These are phyloP conservation scores for Graphium colonna DNA, from an alignment of 2,888 invertebrate genomes.

Conservation along the genomic window DNA sequence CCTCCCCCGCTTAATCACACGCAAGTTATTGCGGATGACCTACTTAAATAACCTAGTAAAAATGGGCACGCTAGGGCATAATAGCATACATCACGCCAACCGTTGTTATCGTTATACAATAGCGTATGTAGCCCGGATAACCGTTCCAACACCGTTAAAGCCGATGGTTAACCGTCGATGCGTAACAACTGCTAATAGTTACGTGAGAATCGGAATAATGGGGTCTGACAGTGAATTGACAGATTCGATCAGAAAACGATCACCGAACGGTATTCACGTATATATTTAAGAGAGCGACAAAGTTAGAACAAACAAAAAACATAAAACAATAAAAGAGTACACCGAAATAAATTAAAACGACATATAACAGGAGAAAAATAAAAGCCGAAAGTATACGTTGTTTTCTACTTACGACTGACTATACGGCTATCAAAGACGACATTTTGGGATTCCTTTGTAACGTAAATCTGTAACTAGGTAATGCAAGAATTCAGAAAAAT, in stretches of 20 bases:
- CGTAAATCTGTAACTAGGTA: too few relatives aligned
- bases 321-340: too few relatives aligned
- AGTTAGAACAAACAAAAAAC: neutral
- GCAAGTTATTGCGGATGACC: neutral
- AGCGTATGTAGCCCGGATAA: constrained; percentile 25
- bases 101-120: constrained; percentile 17
- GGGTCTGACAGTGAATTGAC: neutral
- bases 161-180: constrained; percentile 32
- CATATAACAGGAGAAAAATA: too few relatives aligned
- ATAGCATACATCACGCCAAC: neutral
- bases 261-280: neutral
- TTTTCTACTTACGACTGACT: too few relatives aligned
- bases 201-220: constrained; percentile 49
- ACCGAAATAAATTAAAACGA: too few relatives aligned
- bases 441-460: too few relatives aligned
- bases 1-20: too few relatives aligned
- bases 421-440: too few relatives aligned
- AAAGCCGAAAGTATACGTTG: too few relatives aligned
- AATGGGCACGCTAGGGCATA: neutral
- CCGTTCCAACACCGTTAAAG: constrained; percentile 21
- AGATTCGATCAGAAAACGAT: neutral
- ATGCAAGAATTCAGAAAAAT: too few relatives aligned
- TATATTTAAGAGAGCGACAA: neutral
- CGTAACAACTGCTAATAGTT: constrained; percentile 44
- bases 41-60: neutral